Conservation (phyloP, 2,113 vertebrate species). For the Xenopus laevis region DNA sequence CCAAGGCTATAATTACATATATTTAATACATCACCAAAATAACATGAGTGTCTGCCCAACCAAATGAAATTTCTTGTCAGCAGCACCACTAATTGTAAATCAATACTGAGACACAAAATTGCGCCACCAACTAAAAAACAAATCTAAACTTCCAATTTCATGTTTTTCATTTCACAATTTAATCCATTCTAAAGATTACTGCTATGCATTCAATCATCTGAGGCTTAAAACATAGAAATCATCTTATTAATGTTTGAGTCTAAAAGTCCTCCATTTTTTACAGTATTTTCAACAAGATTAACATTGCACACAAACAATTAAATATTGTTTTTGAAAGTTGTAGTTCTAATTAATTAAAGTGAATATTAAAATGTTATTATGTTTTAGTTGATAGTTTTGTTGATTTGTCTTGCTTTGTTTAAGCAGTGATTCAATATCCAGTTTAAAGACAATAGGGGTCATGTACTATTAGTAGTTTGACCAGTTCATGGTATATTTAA, state of each 20-base stretch:
- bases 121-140: too few species aligned
- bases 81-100: too few species aligned
- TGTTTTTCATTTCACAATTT: not conserved
- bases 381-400: slow-evolving; percentile 22
- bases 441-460: too few species aligned
- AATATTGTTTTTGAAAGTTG: slow-evolving; percentile 27
- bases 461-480: too few species aligned
- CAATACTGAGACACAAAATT: too few species aligned
- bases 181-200: not conserved
- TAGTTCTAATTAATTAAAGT: slow-evolving; percentile 12
- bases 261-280: slow-evolving; percentile 16
- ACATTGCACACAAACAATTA: slow-evolving; percentile 15
- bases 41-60: too few species aligned
- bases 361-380: slow-evolving; percentile 30
- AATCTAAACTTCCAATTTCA: too few species aligned
- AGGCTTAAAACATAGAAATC: slow-evolving; percentile 4
- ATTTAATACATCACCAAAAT: too few species aligned
- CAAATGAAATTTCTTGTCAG: too few species aligned
- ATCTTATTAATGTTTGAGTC: slow-evolving; percentile 15
- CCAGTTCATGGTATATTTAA: too few species aligned
- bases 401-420: not conserved
- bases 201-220: slow-evolving; percentile 8
- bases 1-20: too few species aligned
- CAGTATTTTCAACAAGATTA: slow-evolving; percentile 30
- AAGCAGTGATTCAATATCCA: not conserved